Percentiles rank a stretch among this genome's conserved stretches.
phyloP scores from a whole-genome alignment of 2,113 vertebrate genomes.

The Podilymbus podiceps region DNA sequence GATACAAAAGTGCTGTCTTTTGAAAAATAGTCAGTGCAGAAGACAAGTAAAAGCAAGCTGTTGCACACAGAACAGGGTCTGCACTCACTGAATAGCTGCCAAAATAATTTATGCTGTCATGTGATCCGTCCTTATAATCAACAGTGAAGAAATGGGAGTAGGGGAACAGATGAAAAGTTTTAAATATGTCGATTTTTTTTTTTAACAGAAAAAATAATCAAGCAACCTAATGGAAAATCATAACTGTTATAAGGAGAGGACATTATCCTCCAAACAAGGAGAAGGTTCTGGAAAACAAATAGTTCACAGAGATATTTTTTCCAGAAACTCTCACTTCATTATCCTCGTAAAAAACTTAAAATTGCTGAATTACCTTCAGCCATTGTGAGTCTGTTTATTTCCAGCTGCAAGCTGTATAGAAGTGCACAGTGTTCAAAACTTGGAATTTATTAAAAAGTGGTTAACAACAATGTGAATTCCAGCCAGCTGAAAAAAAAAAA shows the following conservation, averaged over 20 bases:
- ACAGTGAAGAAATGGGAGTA: not conserved
- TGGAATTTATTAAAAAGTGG: constrained; percentile 56
- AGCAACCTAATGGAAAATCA: not conserved
- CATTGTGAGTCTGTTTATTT: constrained; percentile 60
- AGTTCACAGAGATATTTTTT: constrained; percentile 48
- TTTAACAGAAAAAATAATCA: constrained; percentile 21
- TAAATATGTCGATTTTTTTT: not conserved
- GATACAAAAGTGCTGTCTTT: not conserved
- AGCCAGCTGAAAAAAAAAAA: constrained; percentile 51
- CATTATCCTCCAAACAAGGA: constrained; percentile 31
- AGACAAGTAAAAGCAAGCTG: not conserved
- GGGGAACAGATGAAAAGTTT: not conserved
- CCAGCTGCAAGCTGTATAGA: constrained; percentile 24
- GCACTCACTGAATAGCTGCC: not conserved
- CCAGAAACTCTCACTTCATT: constrained; percentile 74
- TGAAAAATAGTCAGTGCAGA: not conserved
- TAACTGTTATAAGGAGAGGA: not conserved
- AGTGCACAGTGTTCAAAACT: constrained; percentile 28
- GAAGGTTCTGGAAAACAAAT: constrained; percentile 60
- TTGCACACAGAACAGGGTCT: not conserved
- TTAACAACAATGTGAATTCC: constrained; percentile 36
- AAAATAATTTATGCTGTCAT: not conserved
- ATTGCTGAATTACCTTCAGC: constrained; percentile 60
- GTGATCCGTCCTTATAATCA: not conserved
- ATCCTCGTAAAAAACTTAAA: constrained; percentile 59